Percentiles rank a stretch among this genome's conserved stretches.
Evolutionary conservation across 2,888 invertebrate species (phyloP).

Genomic region (Diarsia rubi): DNA sequence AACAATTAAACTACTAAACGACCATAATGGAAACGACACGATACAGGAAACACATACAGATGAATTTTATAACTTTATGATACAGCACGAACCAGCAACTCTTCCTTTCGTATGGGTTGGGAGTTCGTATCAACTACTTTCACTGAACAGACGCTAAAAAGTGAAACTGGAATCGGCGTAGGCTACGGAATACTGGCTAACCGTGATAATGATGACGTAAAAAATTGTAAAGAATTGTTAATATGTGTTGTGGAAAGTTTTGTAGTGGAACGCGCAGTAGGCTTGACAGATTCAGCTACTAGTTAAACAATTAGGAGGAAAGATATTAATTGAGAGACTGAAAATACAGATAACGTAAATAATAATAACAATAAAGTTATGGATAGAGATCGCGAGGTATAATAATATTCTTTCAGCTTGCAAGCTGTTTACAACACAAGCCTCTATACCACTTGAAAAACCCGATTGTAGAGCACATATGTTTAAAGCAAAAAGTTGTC

Average conservation of each 20-base stretch:
- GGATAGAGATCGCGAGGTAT: not conserved
- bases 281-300: not conserved
- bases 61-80: slow-evolving; percentile 69
- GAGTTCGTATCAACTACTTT: slow-evolving; percentile 85
- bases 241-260: slow-evolving; percentile 64
- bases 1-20: slow-evolving; percentile 53
- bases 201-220: slow-evolving; percentile 78
- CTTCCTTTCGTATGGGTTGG: slow-evolving; percentile 79
- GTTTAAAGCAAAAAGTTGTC: slow-evolving; percentile 42
- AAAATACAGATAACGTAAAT: not conserved
- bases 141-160: slow-evolving; percentile 88
- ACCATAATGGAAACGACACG: slow-evolving; percentile 19
- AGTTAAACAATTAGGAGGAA: not conserved
- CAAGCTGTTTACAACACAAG: slow-evolving; percentile 30
- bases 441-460: slow-evolving; percentile 16
- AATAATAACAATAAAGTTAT: not conserved
- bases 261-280: slow-evolving; percentile 15
- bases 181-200: slow-evolving; percentile 78
- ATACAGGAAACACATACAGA: slow-evolving; percentile 58
- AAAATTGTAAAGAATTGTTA: slow-evolving; percentile 62
- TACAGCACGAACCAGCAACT: slow-evolving; percentile 67
- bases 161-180: slow-evolving; percentile 87
- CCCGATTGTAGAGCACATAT: slow-evolving; percentile 33
- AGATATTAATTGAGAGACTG: not conserved
- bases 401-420: slow-evolving; percentile 9